These are phyloP conservation scores for Lasius fuliginosus DNA, from an alignment of 2,888 invertebrate species.

Conservation along the genomic window DNA sequence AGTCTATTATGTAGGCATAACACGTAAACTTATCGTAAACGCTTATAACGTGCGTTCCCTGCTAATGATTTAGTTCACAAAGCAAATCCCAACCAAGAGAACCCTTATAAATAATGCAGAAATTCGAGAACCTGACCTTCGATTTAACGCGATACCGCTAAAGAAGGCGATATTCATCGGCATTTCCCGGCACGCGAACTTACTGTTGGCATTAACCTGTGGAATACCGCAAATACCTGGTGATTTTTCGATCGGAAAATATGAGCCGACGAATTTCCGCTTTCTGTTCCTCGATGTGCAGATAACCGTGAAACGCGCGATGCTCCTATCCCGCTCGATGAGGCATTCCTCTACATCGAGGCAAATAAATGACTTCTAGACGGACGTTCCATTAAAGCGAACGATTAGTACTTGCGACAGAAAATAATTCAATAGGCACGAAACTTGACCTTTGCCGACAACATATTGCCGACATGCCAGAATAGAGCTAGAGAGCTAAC, in stretches of 20 bases:
- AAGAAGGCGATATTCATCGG: conserved; percentile 24
- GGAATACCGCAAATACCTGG: conserved; percentile 52
- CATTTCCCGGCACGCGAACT: conserved; percentile 52
- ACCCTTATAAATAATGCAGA: conserved; percentile 2
- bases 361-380: conserved; percentile 29
- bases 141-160: conserved; percentile 25
- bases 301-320: conserved; percentile 19
- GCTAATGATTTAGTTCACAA: conserved; percentile 14
- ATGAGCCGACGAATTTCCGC: conserved; percentile 45
- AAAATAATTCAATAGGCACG: conserved; percentile 31
- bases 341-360: conserved; percentile 5
- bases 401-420: conserved; percentile 27
- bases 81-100: not conserved
- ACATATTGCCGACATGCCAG: conserved; percentile 66
- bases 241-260: conserved; percentile 60
- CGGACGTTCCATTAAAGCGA: not conserved
- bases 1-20: conserved; percentile 2
- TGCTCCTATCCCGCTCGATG: not conserved
- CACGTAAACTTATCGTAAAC: conserved; percentile 1
- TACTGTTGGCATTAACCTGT: conserved; percentile 62
- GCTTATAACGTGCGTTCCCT: not conserved
- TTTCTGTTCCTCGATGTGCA: conserved; percentile 19
- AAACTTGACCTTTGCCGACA: conserved; percentile 62
- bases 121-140: conserved; percentile 50
- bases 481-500: conserved; percentile 48